Evolutionary conservation across 2,113 vertebrate species (phyloP).

Genomic region (Tricholaema leucomelas): DNA sequence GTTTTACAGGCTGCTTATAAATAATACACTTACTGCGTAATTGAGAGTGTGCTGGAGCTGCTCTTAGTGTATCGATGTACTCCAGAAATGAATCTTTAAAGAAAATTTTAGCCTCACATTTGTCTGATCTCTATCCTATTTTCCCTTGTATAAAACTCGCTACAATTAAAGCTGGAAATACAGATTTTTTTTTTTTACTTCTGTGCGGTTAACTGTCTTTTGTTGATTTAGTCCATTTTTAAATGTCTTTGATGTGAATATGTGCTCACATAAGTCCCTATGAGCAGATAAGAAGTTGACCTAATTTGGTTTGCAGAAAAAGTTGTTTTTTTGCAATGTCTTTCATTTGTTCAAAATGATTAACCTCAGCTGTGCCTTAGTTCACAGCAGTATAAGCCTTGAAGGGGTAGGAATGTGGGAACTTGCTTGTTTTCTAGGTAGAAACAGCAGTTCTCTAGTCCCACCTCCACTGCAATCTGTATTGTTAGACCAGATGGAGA

Average conservation of each 20-base stretch:
- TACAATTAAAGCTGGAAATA: background rate
- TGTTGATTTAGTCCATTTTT: background rate
- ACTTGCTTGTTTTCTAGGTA: background rate
- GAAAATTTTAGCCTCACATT: background rate
- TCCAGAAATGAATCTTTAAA: constrained; percentile 36
- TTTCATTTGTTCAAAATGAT: background rate
- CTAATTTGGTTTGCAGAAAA: background rate
- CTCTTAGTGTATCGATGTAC: background rate
- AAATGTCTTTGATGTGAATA: background rate
- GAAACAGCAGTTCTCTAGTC: background rate
- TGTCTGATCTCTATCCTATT: background rate
- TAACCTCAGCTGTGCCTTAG: background rate
- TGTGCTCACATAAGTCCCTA: background rate
- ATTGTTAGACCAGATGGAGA: background rate
- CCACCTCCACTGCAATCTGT: background rate
- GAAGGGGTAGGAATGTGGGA: background rate
- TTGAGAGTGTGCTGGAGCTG: background rate
- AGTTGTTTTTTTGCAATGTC: background rate
- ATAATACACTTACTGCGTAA: background rate
- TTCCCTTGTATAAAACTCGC: background rate
- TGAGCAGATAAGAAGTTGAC: background rate
- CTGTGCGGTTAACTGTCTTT: background rate
- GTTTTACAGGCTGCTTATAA: constrained; percentile 34
- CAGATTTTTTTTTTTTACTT: background rate
- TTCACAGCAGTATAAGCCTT: background rate